Evolutionary conservation across 1,140 invertebrate genomes (phyloP).

Genomic region (Caligus rogercresseyi): DNA sequence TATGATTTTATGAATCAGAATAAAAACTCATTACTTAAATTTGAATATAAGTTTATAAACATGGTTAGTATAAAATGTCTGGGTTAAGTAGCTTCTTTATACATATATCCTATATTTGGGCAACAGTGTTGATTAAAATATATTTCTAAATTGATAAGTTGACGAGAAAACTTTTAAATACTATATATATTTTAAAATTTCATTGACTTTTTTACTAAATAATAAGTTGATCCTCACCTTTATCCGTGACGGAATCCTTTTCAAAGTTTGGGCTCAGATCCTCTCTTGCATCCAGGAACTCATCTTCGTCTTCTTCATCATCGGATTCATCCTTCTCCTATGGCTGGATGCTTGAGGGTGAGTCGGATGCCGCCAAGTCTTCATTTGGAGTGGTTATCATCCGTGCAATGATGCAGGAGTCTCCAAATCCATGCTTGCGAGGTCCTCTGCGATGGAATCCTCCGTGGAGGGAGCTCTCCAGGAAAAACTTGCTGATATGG

Average conservation of each 20-base stretch:
- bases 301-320: constrained; percentile 16
- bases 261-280: constrained; percentile 1
- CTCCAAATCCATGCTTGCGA: background rate
- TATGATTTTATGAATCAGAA: no score
- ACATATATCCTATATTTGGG: no score
- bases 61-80: no score
- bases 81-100: no score
- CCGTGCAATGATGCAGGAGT: background rate
- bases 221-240: background rate
- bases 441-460: background rate
- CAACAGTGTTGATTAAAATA: no score
- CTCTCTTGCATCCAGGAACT: constrained; percentile 8
- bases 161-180: no score
- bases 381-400: background rate
- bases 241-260: background rate
- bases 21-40: no score
- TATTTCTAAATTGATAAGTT: no score
- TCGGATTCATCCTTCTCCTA: background rate
- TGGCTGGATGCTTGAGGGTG: background rate
- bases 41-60: no score
- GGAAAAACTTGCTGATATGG: background rate
- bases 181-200: background rate
- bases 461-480: background rate
- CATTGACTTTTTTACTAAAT: background rate
- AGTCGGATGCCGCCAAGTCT: background rate